Percentiles rank a stretch among this genome's conserved stretches.
These are phyloP conservation scores for Mimas tiliae DNA, from an alignment of 2,888 invertebrate species.

Conservation along the genomic window DNA sequence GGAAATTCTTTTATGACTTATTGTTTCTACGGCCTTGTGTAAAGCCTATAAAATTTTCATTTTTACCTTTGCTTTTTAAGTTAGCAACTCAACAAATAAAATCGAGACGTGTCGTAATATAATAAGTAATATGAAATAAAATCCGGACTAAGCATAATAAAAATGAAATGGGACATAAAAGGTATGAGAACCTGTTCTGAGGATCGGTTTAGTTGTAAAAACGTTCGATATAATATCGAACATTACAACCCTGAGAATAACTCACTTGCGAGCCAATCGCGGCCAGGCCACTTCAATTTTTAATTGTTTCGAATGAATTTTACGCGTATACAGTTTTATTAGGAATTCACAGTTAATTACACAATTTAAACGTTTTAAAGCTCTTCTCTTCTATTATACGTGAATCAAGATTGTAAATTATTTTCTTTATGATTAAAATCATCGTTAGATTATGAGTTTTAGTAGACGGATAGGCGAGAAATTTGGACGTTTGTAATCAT, in stretches of 20 bases:
- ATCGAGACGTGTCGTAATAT: conserved; percentile 70
- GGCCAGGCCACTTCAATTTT: conserved; percentile 75
- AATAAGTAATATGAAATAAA: conserved; percentile 75
- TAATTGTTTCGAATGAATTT: conserved; percentile 73
- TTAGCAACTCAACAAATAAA: conserved; percentile 40
- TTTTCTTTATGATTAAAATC: background rate
- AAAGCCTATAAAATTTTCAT: conserved; percentile 27
- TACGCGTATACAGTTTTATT: conserved; percentile 28
- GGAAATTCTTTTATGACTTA: conserved; percentile 77
- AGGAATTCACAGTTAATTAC: conserved; percentile 43
- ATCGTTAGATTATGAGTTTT: too few relatives aligned
- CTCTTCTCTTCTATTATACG: background rate
- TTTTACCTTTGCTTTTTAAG: conserved; percentile 19
- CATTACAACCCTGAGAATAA: conserved; percentile 80
- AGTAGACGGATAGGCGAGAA: too few relatives aligned
- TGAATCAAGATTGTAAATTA: background rate
- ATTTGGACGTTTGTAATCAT: too few relatives aligned
- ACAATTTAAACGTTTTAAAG: background rate
- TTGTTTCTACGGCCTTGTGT: conserved; percentile 71
- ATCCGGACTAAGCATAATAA: conserved; percentile 73
- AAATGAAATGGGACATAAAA: conserved; percentile 71
- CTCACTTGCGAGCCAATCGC: conserved; percentile 65
- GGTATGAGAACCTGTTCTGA: conserved; percentile 76
- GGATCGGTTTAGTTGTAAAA: conserved; percentile 81
- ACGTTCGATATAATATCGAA: conserved; percentile 82